phyloP scores from a whole-genome alignment of 2,888 invertebrate species.

The Folsomia candida region DNA sequence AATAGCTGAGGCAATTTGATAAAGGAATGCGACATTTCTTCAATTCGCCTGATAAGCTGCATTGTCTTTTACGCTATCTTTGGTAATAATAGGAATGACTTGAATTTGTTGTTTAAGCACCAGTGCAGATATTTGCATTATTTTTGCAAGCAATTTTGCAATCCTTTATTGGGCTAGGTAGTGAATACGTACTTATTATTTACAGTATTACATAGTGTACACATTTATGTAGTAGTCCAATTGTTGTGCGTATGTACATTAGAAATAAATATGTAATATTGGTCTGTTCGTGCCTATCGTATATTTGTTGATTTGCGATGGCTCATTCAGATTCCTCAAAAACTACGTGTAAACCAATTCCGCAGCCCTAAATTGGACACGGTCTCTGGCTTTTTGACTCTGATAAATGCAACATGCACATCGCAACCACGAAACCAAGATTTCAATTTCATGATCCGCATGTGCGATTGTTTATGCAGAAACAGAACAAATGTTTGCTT shows the following conservation, averaged over 20 bases:
- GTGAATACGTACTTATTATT: too few species aligned
- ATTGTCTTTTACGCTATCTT: too few species aligned
- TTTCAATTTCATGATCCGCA: not conserved
- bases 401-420: not conserved
- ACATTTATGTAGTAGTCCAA: too few species aligned
- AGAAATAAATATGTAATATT: not conserved
- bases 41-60: not conserved
- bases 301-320: not conserved
- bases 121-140: not conserved
- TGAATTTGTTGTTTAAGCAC: too few species aligned
- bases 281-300: not conserved
- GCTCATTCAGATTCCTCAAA: not conserved
- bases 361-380: not conserved
- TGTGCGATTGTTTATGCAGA: not conserved
- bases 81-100: too few species aligned
- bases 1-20: not conserved
- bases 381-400: not conserved
- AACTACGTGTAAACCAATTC: not conserved
- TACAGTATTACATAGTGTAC: too few species aligned
- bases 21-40: not conserved
- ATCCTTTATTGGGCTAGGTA: not conserved
- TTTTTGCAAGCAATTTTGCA: not conserved
- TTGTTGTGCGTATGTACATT: too few species aligned
- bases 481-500: too few species aligned
- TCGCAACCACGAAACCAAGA: not conserved